A percentile compares a stretch with the other conserved stretches of the same genome.
phyloP scores from a whole-genome alignment of 2,888 invertebrate genomes.

The Cataglyphis albicans region DNA sequence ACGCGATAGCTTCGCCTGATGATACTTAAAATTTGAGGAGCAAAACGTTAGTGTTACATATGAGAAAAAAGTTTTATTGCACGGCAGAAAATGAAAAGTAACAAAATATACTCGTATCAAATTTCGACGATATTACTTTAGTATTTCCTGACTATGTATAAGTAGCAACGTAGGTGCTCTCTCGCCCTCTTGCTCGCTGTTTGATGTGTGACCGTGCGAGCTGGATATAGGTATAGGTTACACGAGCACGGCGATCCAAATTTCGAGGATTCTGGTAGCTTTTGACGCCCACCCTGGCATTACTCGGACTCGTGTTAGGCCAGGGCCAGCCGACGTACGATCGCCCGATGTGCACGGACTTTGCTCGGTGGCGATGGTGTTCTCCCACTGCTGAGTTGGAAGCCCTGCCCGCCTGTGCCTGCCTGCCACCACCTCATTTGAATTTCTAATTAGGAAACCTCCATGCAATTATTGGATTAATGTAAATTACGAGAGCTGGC shows the following conservation, averaged over 20 bases:
- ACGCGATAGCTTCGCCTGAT: background rate
- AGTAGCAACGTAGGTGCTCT: conserved; percentile 38
- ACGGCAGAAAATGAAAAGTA: conserved; percentile 26
- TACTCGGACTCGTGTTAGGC: conserved; percentile 84
- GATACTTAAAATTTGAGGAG: background rate
- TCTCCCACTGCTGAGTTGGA: conserved; percentile 83
- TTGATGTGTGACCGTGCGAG: conserved; percentile 64
- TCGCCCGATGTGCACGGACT: conserved; percentile 82
- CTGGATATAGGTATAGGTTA: conserved; percentile 63
- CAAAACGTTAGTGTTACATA: background rate
- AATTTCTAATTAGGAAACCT: conserved; percentile 97
- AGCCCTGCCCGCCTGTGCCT: conserved; percentile 85
- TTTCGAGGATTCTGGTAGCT: conserved; percentile 85
- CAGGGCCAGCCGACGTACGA: conserved; percentile 78
- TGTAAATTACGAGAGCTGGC: conserved; percentile 95
- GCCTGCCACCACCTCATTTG: conserved; percentile 94
- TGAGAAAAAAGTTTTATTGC: background rate
- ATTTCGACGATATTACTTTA: conserved; percentile 33
- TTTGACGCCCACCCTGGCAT: conserved; percentile 84
- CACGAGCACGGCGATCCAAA: conserved; percentile 78
- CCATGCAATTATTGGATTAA: conserved; percentile 97
- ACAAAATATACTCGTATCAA: conserved; percentile 34
- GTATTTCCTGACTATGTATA: conserved; percentile 35
- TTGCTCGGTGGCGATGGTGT: conserved; percentile 81
- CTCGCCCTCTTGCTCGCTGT: conserved; percentile 43